Conservation (phyloP, 2,888 invertebrate species). For the Sarcophaga subvicina region DNA sequence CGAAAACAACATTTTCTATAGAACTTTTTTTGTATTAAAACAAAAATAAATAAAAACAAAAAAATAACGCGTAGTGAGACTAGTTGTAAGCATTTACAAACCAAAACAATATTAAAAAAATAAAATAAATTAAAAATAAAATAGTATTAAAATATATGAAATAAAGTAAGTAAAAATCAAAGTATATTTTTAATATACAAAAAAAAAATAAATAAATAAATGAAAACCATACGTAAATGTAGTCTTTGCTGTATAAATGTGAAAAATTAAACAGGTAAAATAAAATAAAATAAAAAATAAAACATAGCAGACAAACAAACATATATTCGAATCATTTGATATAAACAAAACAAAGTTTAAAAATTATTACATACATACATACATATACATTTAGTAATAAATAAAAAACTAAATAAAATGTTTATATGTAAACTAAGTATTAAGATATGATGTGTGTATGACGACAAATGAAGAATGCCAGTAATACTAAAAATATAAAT, state of each 20-base stretch:
- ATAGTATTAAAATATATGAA: slow-evolving; percentile 8
- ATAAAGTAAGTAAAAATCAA: neutral
- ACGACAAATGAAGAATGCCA: neutral
- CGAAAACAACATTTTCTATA: slow-evolving; percentile 54
- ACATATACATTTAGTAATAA: neutral
- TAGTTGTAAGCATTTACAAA: slow-evolving; percentile 66
- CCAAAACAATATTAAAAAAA: slow-evolving; percentile 17
- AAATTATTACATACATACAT: neutral
- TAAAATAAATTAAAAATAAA: slow-evolving; percentile 23
- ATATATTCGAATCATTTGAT: neutral
- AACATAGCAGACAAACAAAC: neutral
- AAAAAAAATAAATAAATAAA: slow-evolving; percentile 1
- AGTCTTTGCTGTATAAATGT: slow-evolving; percentile 69
- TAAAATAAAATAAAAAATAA: slow-evolving; percentile 34
- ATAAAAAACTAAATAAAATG: slow-evolving; percentile 27
- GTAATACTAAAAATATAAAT: neutral
- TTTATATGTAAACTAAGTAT: slow-evolving; percentile 44
- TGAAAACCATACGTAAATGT: slow-evolving; percentile 65
- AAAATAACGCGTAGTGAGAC: slow-evolving; percentile 66
- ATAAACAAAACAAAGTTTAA: neutral
- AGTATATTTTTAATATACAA: neutral
- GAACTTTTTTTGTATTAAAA: slow-evolving; percentile 61
- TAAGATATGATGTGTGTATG: neutral
- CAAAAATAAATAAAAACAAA: slow-evolving; percentile 5
- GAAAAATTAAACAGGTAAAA: slow-evolving; percentile 44